These are phyloP conservation scores for Pangasius krempfi DNA, from an alignment of 2,797 vertebrate species.

Conservation along the genomic window DNA sequence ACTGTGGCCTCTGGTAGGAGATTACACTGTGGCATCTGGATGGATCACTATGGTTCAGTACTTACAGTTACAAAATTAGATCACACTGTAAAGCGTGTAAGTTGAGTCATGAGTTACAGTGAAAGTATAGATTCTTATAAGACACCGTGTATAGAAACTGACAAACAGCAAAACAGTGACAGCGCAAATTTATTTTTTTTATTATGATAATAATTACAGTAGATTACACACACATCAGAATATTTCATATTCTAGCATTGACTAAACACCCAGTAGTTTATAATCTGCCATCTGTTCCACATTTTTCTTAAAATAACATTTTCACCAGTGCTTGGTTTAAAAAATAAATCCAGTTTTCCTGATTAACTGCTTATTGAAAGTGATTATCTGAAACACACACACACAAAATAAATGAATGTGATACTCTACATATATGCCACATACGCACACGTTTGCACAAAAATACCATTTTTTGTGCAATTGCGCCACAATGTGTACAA, in stretches of 20 bases:
- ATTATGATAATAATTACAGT: background rate
- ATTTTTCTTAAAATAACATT: background rate
- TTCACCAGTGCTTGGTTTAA: background rate
- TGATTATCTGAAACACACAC: conserved; percentile 1
- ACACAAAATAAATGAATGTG: background rate
- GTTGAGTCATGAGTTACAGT: background rate
- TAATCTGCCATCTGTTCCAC: background rate
- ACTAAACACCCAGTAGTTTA: background rate
- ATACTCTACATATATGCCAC: background rate
- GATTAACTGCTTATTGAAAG: background rate
- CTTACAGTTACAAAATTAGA: conserved; percentile 47
- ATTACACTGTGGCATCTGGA: conserved; percentile 49
- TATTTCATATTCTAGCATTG: background rate
- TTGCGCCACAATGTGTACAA: conserved; percentile 22
- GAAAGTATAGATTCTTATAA: background rate
- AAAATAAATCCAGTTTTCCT: background rate
- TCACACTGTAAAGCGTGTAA: conserved; percentile 21
- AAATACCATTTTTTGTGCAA: background rate
- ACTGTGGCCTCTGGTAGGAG: conserved; percentile 23
- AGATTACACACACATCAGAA: background rate
- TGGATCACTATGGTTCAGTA: conserved; percentile 36
- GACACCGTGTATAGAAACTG: background rate
- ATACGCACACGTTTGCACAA: background rate
- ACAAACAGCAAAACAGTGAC: too few relatives aligned
- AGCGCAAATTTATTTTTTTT: background rate